Evolutionary conservation across 2,113 vertebrate genomes (phyloP), one percentile per base, ranked within the genome.

Genomic region (Nycticebus coucang): DNA sequence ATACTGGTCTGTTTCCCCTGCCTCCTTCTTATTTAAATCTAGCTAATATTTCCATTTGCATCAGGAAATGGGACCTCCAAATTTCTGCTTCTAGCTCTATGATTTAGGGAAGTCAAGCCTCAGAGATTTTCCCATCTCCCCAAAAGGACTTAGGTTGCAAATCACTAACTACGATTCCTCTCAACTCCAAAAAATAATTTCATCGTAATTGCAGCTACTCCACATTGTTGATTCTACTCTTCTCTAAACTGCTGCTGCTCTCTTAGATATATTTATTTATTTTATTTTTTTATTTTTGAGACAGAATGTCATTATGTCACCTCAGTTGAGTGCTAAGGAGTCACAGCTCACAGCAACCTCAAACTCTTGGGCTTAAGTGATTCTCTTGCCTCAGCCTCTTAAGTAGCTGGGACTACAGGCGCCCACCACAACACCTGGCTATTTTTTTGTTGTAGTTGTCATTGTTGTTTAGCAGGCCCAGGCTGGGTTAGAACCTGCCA

Each of bases 171-270:
- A 85, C 86, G 41, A 72, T 55, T 21, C 3, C 15, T 77, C 72
- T 95, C 26, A 94, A 57, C 2, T 90, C 50, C 60, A 69, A 83
- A 14, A 78, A 93, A 84, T 66, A 80, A 84, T 50, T 87, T 68
- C 57, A 82, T 78, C 28, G n/a, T 14, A 55, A 68, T 13, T 89
- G 7, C 72, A 85, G 81, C 75, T 53, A 53, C 28, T 92, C 21
- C 21, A 74, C 28, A 37, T 14, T 57, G 60, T 33, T 66, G 87
- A 55, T n/a, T 93, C 30, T 62, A 80, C 17, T 62, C 59, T 93
- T 91, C 71, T 83, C 41, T 85, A 50, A 87, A 69, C 28, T 37
- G 37, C 68, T 66, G 50, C 18, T 80, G 60, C 14, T 89, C 53
- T 37, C 50, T n/a, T n/a, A 89, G 30, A 71, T 41, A 22, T 45